Percentiles rank a stretch among this genome's conserved stretches.
These are phyloP conservation scores for Coelopa pilipes DNA, from an alignment of 2,888 invertebrate species.

Conservation along the genomic window DNA sequence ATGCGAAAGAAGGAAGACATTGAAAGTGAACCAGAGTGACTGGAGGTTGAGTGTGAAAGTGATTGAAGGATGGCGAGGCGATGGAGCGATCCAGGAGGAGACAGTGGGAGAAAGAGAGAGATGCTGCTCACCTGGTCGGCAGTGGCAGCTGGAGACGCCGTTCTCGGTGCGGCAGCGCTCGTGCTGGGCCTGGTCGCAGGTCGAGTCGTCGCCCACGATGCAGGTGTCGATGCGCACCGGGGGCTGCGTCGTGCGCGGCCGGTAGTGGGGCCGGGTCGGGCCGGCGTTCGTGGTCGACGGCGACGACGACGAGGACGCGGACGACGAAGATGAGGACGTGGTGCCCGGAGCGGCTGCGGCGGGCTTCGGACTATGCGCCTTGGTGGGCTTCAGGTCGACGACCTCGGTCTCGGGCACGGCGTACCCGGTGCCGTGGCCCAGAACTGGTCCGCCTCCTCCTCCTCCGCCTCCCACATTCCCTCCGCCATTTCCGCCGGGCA, in stretches of 20 bases:
- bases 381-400: conserved; percentile 57
- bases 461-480: conserved; percentile 38
- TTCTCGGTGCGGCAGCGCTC: conserved; percentile 88
- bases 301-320: too few relatives aligned
- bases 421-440: conserved; percentile 72
- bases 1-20: not conserved
- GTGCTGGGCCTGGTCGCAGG: conserved; percentile 88
- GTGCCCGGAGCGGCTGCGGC: conserved; percentile 69
- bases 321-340: too few relatives aligned
- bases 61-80: not conserved
- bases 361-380: conserved; percentile 68
- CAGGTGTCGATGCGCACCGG: conserved; percentile 86
- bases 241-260: conserved; percentile 63
- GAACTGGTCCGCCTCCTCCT: conserved; percentile 40
- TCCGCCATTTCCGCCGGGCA: conserved; percentile 47
- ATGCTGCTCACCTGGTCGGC: conserved; percentile 75
- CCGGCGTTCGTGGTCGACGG: conserved; percentile 65
- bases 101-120: too few relatives aligned
- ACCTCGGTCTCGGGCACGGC: conserved; percentile 71
- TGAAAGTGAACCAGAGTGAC: not conserved
- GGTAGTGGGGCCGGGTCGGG: conserved; percentile 74
- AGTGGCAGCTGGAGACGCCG: conserved; percentile 89
- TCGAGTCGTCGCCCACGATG: conserved; percentile 91
- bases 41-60: not conserved
- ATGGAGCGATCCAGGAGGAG: not conserved